A percentile compares a stretch with the other conserved stretches of the same genome.
These are phyloP conservation scores for Phenacoccus solenopsis DNA, from an alignment of 1,140 invertebrate genomes.

Conservation along the genomic window DNA sequence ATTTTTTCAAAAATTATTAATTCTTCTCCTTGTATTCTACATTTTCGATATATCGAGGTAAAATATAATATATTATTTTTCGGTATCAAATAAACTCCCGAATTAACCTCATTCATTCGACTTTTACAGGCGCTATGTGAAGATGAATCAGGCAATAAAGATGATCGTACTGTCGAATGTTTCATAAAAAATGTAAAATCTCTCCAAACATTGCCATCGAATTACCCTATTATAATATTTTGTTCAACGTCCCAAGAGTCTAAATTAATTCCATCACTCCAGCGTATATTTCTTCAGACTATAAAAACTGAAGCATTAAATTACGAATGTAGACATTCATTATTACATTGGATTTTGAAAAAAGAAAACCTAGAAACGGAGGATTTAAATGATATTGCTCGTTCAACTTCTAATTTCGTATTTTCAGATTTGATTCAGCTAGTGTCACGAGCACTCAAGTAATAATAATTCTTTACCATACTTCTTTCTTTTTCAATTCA, in stretches of 20 bases:
- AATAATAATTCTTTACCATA: too few relatives aligned
- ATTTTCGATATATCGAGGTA: constrained; percentile 6
- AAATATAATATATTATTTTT: background rate
- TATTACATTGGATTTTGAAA: background rate
- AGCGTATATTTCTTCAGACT: background rate
- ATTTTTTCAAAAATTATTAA: background rate
- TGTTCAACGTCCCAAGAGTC: background rate
- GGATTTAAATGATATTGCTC: background rate
- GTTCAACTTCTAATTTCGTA: background rate
- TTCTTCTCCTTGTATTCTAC: background rate
- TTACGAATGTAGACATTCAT: background rate
- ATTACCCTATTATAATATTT: background rate
- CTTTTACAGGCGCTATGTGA: background rate
- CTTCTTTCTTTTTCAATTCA: background rate
- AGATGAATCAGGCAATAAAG: background rate
- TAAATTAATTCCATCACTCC: background rate
- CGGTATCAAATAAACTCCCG: background rate
- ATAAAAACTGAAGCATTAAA: background rate
- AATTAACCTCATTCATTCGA: background rate
- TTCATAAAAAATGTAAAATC: background rate
- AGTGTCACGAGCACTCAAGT: background rate
- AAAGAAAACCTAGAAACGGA: background rate
- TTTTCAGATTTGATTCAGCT: constrained; percentile 7
- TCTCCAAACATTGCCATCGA: background rate
- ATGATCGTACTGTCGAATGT: background rate